Conservation (phyloP, 2,888 invertebrate species). For the Drosophila neonasuta region DNA sequence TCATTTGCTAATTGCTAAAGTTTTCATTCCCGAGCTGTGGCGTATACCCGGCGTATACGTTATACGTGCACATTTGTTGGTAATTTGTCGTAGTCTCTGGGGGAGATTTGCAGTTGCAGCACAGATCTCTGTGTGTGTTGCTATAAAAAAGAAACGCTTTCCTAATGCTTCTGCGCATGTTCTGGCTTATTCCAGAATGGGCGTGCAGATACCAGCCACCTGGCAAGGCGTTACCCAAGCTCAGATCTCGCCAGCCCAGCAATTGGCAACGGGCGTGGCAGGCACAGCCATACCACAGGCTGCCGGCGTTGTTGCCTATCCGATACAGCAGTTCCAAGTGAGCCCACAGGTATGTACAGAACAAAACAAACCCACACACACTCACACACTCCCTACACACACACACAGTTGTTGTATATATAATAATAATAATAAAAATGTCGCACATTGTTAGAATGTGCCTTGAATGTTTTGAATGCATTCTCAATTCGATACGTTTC, state of each 20-base stretch:
- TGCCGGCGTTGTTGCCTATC: conserved; percentile 92
- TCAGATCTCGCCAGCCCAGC: conserved; percentile 86
- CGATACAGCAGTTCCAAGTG: conserved; percentile 96
- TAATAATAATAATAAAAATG: conserved; percentile 25
- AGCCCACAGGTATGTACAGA: conserved; percentile 82
- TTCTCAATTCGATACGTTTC: conserved; percentile 34
- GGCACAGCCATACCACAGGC: conserved; percentile 89
- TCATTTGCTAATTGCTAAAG: conserved; percentile 81
- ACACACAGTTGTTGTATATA: conserved; percentile 14
- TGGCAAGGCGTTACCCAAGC: conserved; percentile 90
- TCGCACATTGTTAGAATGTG: conserved; percentile 51
- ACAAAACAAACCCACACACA: conserved; percentile 20
- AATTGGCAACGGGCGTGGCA: conserved; percentile 86
- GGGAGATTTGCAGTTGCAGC: conserved; percentile 41
- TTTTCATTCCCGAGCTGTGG: conserved; percentile 64
- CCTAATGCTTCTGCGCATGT: conserved; percentile 30
- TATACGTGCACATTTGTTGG: conserved; percentile 1
- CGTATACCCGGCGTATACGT: not conserved
- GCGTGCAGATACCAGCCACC: conserved; percentile 90
- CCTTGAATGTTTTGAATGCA: conserved; percentile 59
- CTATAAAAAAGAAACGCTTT: conserved; percentile 20
- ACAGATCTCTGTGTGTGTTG: conserved; percentile 17
- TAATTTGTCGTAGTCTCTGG: conserved; percentile 38
- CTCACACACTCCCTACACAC: conserved; percentile 20
- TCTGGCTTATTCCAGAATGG: conserved; percentile 85